These are phyloP conservation scores for Phalacrocorax pelagicus DNA, from an alignment of 2,113 vertebrate genomes.

Conservation along the genomic window DNA sequence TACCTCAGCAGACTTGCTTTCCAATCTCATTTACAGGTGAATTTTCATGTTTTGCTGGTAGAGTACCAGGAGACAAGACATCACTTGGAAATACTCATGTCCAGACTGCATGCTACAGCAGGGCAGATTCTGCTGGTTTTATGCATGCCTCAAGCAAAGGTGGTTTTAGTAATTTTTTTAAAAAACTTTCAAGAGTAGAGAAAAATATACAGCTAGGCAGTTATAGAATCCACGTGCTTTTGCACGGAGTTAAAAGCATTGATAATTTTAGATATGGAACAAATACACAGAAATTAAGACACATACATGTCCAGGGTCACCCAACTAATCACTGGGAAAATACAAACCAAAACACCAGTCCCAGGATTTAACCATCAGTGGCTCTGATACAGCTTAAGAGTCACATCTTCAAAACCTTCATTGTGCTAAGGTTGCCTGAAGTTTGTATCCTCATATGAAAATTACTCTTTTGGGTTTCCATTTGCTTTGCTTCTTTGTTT, in stretches of 20 bases:
- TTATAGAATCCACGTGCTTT: not conserved
- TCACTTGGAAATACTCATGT: not conserved
- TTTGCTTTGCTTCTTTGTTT: not conserved
- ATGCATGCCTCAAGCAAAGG: not conserved
- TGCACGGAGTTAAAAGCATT: not conserved
- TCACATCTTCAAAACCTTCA: not conserved
- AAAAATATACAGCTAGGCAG: not conserved
- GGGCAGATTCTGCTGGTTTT: not conserved
- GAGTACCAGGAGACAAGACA: not conserved
- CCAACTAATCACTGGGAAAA: not conserved
- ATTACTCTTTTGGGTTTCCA: not conserved
- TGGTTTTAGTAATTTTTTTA: not conserved
- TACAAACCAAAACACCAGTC: not conserved
- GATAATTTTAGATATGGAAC: not conserved
- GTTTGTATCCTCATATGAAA: not conserved
- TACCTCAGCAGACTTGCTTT: not conserved
- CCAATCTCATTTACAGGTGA: not conserved
- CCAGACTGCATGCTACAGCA: not conserved
- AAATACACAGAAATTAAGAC: not conserved
- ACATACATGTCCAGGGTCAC: not conserved
- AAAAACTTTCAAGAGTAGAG: not conserved
- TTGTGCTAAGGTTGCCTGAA: not conserved
- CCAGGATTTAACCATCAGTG: not conserved
- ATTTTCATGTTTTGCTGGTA: not conserved
- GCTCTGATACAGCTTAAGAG: not conserved